Conservation (phyloP, 1,140 invertebrate species). For the Elysia chlorotica region DNA sequence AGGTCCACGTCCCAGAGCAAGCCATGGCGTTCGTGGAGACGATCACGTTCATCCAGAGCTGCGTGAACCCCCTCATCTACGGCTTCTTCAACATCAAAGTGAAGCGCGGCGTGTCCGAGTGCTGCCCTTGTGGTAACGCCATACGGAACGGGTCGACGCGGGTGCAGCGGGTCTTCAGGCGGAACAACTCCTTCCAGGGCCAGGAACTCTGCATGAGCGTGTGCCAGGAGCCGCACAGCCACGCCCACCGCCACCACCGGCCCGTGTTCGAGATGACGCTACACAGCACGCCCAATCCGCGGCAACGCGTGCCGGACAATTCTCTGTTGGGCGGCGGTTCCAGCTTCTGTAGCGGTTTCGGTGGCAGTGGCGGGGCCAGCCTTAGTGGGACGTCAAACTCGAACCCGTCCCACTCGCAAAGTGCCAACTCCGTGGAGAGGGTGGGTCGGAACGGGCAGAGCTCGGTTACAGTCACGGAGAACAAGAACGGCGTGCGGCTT, state of each 20-base stretch:
- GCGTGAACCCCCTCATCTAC: slow-evolving; percentile 62
- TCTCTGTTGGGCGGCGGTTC: slow-evolving; percentile 6
- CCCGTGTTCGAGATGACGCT: background rate
- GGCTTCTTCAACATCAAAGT: slow-evolving; percentile 62
- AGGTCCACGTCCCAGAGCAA: slow-evolving; percentile 50
- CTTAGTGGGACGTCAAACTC: no score
- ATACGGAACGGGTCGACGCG: slow-evolving; percentile 5
- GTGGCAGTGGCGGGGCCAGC: no score
- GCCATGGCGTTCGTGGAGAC: slow-evolving; percentile 60
- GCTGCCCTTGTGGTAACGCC: slow-evolving; percentile 41
- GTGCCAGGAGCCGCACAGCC: slow-evolving; percentile 6
- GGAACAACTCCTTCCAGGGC: no score
- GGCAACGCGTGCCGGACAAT: slow-evolving; percentile 9
- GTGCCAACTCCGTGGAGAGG: no score
- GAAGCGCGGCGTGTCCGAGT: slow-evolving; percentile 42
- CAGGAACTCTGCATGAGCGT: slow-evolving; percentile 16
- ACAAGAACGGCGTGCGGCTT: slow-evolving; percentile 47
- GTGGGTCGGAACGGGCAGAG: no score
- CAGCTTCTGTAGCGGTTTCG: no score
- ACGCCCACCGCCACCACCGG: background rate
- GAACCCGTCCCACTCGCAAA: no score
- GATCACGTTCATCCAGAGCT: slow-evolving; percentile 62
- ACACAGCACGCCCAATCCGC: slow-evolving; percentile 1
- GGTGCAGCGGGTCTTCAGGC: slow-evolving; percentile 14
- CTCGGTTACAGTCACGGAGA: slow-evolving; percentile 43